These are phyloP conservation scores for Ageneiosus marmoratus DNA, from an alignment of 2,113 vertebrate genomes.

Conservation along the genomic window DNA sequence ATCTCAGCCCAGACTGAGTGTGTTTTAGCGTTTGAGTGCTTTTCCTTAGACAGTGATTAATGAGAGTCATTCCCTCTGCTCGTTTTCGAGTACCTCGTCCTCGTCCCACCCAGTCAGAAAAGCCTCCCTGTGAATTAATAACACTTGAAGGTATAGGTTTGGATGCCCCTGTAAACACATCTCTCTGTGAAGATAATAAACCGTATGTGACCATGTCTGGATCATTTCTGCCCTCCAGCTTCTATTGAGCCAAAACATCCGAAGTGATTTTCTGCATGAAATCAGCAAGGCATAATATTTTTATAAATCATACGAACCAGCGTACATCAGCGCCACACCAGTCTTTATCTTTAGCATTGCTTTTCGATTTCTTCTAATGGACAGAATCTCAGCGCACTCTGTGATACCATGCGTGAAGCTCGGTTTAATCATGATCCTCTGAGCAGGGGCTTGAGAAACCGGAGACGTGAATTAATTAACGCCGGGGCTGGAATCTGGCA, in stretches of 20 bases:
- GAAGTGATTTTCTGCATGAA: background rate
- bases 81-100: background rate
- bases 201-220: background rate
- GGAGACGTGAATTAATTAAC: conserved; percentile 49
- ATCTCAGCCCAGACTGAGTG: background rate
- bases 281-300: background rate
- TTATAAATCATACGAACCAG: background rate
- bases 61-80: background rate
- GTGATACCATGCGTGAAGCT: background rate
- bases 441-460: conserved; percentile 14
- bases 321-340: background rate
- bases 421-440: conserved; percentile 31
- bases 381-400: background rate
- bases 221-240: background rate
- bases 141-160: background rate
- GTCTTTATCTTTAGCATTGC: background rate
- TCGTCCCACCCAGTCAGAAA: background rate
- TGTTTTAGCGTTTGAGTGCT: background rate
- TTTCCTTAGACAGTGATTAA: background rate
- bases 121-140: background rate
- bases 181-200: background rate
- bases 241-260: background rate
- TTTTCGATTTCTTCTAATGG: background rate
- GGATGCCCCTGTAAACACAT: background rate
- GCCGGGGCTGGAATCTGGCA: conserved; percentile 27